Percentiles rank a stretch among this genome's conserved stretches.
Conservation (phyloP, 2,113 vertebrate genomes). For the Gallinago undulata region DNA sequence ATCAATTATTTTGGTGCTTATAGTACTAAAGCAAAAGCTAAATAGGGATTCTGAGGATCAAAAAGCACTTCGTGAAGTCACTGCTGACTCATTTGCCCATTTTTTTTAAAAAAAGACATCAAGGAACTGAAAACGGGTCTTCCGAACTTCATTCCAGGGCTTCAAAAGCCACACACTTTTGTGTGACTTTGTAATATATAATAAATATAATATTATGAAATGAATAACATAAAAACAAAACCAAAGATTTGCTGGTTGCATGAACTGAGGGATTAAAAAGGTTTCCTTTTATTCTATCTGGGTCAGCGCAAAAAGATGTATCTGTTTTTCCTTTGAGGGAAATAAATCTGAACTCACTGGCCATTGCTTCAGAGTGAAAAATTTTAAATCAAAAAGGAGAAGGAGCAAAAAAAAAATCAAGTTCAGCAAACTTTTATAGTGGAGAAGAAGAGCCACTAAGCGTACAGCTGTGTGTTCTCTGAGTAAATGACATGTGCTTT, state of each 20-base stretch:
- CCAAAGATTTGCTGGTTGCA: not conserved
- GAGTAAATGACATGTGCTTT: constrained; percentile 13
- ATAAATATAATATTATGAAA: not conserved
- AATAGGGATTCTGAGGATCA: not conserved
- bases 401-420: not conserved
- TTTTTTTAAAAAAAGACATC: not conserved
- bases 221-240: not conserved
- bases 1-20: not conserved
- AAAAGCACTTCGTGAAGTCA: not conserved
- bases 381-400: not conserved
- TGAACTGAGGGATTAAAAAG: not conserved
- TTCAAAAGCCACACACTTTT: not conserved
- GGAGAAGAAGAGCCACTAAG: not conserved
- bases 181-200: not conserved
- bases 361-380: constrained; percentile 11
- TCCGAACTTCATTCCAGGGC: not conserved
- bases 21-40: not conserved
- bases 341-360: not conserved
- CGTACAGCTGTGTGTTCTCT: not conserved
- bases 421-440: not conserved
- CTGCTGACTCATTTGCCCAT: not conserved
- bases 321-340: not conserved
- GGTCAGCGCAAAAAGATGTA: not conserved
- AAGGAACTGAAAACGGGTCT: not conserved
- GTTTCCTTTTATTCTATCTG: not conserved